These are phyloP conservation scores for Dolichoris vasculosae DNA, from an alignment of 1,140 invertebrate genomes.

Conservation along the genomic window DNA sequence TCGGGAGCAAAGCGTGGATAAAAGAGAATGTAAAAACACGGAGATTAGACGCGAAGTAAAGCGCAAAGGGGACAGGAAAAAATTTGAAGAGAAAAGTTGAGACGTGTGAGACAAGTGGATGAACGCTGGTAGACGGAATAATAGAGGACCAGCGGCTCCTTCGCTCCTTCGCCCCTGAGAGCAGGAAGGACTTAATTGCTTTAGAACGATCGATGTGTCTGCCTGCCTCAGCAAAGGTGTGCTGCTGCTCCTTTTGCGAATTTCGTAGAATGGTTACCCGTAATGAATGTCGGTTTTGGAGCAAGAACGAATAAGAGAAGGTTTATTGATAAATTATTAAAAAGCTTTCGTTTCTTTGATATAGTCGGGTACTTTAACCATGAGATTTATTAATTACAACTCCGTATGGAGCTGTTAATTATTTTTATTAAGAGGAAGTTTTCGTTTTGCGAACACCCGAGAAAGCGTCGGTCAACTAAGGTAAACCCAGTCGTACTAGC, in stretches of 20 bases:
- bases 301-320: background rate
- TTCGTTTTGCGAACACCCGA: background rate
- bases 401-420: background rate
- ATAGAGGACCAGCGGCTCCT: background rate
- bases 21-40: constrained; percentile 44
- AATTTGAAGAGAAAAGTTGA: background rate
- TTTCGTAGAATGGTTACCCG: constrained; percentile 1
- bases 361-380: background rate
- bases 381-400: background rate
- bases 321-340: constrained; percentile 17
- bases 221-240: background rate
- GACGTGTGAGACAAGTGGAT: constrained; percentile 15
- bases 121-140: constrained; percentile 30
- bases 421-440: background rate
- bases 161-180: background rate
- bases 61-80: background rate
- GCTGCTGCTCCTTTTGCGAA: constrained; percentile 19
- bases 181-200: constrained; percentile 44
- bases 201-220: constrained; percentile 47
- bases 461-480: background rate
- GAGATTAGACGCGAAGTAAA: constrained; percentile 10
- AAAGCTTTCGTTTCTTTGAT: background rate
- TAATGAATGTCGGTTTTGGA: constrained; percentile 26
- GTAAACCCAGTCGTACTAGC: background rate
- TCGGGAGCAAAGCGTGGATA: background rate